These are phyloP conservation scores for Heliconius cydno DNA, from an alignment of 2,888 invertebrate genomes.

Conservation along the genomic window DNA sequence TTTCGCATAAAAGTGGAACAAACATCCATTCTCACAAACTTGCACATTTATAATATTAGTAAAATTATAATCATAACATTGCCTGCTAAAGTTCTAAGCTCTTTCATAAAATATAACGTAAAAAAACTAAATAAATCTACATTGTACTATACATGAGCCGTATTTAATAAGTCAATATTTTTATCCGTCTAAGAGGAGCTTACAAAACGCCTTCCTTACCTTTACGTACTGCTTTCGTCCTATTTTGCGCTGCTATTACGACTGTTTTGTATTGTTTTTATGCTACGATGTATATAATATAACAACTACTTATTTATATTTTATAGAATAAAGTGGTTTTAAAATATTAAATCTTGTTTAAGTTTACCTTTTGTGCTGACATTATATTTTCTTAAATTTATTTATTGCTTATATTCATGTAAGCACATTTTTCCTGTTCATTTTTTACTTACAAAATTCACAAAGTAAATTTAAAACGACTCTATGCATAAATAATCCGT, in stretches of 20 bases:
- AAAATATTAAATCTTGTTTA: slow-evolving; percentile 46
- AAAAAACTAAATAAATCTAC: background rate
- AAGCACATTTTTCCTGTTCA: no score
- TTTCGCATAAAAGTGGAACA: no score
- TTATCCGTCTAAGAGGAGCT: slow-evolving; percentile 4
- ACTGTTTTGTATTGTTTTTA: slow-evolving; percentile 70
- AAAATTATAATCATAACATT: slow-evolving; percentile 4
- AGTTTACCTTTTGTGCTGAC: background rate
- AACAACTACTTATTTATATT: slow-evolving; percentile 67
- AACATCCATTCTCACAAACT: background rate
- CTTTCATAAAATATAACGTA: background rate
- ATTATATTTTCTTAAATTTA: no score
- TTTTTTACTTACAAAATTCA: no score
- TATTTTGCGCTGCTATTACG: slow-evolving; percentile 37
- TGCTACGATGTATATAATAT: slow-evolving; percentile 55
- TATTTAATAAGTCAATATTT: slow-evolving; percentile 5
- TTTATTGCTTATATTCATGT: no score
- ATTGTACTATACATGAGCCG: background rate
- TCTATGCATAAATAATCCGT: no score
- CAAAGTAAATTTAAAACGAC: no score
- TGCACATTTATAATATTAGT: no score
- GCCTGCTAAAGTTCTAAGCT: slow-evolving; percentile 1
- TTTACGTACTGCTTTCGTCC: slow-evolving; percentile 33
- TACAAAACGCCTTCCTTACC: slow-evolving; percentile 1
- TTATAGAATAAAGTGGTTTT: slow-evolving; percentile 71